Evolutionary conservation across 2,113 vertebrate genomes (phyloP).

Genomic region (Pachycephala philippinensis): DNA sequence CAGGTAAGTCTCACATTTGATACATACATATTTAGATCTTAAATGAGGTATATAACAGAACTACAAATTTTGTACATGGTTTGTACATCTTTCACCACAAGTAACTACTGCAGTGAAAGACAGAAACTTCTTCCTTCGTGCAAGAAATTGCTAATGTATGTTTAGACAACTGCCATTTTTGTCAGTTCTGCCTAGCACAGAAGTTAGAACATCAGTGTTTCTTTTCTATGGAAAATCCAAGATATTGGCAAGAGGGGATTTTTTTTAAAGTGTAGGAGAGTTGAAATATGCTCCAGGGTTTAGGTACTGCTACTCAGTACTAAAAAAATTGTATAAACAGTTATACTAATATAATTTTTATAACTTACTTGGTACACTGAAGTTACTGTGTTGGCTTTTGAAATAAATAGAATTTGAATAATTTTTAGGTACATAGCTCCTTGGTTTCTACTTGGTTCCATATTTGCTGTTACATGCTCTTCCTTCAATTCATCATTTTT

Average conservation of each 20-base stretch:
- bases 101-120: not conserved
- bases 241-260: not conserved
- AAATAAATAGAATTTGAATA: not conserved
- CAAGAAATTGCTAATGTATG: not conserved
- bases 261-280: not conserved
- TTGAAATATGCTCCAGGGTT: not conserved
- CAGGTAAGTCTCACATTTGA: not conserved
- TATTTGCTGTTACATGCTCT: not conserved
- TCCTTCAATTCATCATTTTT: not conserved
- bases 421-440: not conserved
- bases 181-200: not conserved
- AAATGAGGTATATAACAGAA: not conserved
- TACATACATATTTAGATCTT: not conserved
- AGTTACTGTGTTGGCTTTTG: not conserved
- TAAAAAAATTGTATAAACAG: not conserved
- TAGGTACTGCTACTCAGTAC: not conserved
- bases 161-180: not conserved
- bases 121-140: not conserved
- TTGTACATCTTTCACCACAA: not conserved
- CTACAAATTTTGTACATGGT: accelerated
- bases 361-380: not conserved
- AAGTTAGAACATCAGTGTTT: not conserved
- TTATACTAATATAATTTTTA: not conserved
- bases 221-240: not conserved
- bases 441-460: not conserved